These are phyloP conservation scores for Carcina quercana DNA, from an alignment of 2,888 invertebrate genomes.

Conservation along the genomic window DNA sequence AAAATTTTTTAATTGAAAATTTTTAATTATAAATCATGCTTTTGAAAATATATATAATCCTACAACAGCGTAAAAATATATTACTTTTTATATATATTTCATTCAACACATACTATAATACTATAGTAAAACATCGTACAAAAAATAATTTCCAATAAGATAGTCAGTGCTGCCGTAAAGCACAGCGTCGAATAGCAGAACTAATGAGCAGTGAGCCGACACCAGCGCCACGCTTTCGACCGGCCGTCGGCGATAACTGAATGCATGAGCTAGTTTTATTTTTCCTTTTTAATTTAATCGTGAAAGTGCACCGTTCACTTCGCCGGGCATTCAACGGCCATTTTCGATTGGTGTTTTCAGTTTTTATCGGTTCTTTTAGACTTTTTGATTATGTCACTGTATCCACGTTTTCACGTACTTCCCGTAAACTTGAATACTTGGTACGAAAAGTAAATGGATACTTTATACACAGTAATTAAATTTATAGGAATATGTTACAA, in stretches of 20 bases:
- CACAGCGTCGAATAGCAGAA: slow-evolving; percentile 61
- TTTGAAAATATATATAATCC: no score
- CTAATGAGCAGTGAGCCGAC: slow-evolving; percentile 33
- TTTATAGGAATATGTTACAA: no score
- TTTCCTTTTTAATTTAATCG: slow-evolving; percentile 62
- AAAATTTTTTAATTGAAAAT: no score
- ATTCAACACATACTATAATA: no score
- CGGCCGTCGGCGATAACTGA: slow-evolving; percentile 43
- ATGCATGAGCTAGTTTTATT: slow-evolving; percentile 29
- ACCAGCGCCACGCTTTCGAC: slow-evolving; percentile 36
- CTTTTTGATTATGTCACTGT: slow-evolving; percentile 50
- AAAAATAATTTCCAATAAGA: no score
- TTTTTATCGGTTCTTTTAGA: slow-evolving; percentile 51
- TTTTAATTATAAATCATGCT: no score
- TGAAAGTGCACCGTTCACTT: slow-evolving; percentile 71
- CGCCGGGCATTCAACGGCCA: slow-evolving; percentile 58
- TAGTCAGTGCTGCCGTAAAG: slow-evolving; percentile 40
- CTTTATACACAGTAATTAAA: no score
- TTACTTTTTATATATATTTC: not conserved
- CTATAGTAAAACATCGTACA: no score
- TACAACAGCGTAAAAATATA: slow-evolving; percentile 13
- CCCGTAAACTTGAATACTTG: not conserved
- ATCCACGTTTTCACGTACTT: slow-evolving; percentile 9
- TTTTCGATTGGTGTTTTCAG: slow-evolving; percentile 58
- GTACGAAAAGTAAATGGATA: no score